phyloP scores from a whole-genome alignment of 2,113 vertebrate species.

The Cercocebus atys region DNA sequence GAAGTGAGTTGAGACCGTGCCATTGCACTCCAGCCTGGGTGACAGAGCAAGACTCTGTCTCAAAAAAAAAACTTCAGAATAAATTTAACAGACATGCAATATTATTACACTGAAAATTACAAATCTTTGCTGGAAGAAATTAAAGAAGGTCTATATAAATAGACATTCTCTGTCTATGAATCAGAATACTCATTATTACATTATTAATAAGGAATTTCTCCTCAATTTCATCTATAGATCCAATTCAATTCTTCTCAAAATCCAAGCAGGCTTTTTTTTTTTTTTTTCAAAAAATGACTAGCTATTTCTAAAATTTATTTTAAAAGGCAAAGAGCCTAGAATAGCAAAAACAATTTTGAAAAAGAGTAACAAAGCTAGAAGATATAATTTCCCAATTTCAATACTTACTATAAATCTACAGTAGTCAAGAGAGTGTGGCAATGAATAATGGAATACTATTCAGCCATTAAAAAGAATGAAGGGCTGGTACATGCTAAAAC shows the following conservation, averaged over 20 bases:
- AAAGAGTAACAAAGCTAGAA: background rate
- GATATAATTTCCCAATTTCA: background rate
- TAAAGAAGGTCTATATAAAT: background rate
- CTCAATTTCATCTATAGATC: background rate
- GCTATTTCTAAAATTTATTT: background rate
- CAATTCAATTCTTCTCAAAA: background rate
- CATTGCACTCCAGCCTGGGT: too few species aligned
- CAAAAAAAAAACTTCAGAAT: background rate
- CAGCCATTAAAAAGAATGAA: background rate
- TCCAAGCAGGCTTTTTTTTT: background rate
- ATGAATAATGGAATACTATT: background rate
- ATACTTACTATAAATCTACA: background rate
- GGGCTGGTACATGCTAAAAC: background rate
- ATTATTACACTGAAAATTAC: background rate
- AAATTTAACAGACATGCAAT: background rate
- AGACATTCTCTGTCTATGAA: background rate
- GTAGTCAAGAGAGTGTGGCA: too few species aligned
- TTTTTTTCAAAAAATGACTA: background rate
- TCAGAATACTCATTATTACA: background rate
- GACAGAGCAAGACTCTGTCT: too few species aligned
- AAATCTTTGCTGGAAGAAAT: background rate
- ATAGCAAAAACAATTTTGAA: background rate
- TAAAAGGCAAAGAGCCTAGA: background rate
- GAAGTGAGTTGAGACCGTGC: too few species aligned
- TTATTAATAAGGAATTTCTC: background rate